Evolutionary conservation across 2,888 invertebrate species (phyloP), one percentile per base, ranked within the genome.

Genomic region (Calliopum simillimum): DNA sequence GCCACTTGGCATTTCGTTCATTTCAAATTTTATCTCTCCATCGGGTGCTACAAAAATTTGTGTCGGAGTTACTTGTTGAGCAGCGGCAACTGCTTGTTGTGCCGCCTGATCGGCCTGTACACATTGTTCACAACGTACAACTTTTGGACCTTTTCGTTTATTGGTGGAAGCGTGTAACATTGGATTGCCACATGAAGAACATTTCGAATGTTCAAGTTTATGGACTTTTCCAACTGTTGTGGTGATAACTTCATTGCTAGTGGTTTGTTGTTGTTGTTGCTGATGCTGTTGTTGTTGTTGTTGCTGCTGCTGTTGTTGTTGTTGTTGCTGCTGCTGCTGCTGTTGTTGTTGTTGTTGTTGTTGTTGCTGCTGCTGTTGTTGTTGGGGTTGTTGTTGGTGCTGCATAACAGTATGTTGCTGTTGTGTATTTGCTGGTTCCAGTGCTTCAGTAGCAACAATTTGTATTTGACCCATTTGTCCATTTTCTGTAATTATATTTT

Each of bases 1-100:
- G 12, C 78, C 77, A 49, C 87, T 81, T 11, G 79, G 80, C 58
- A 88, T 84, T 70, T 87, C 87, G 51, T 87, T 86, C 75, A 89
- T 88, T 84, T 89, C 89, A 79, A 88, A 90, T 82, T 90, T 90
- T 3, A 89, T 88, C 78, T 89, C 88, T 72, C 90, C 90, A 77
- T 90, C 91, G 1, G 91, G 88, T 1, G 91, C 89, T 2, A 92
- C 91, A 80, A 91, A 91, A 77, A 92, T 91, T 84, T 90, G 90
- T 21, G 88, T 86, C 16, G 88, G 78, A 72, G 87, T 78, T 14
- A 81, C 77, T 75, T 88, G 88, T 56, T 75, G 75, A 2, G 70
- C 72, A 13, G 71, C 73, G 0, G 68, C 67, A 51, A 69, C 59
- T 55, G 75, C 59, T 67, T 71, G 62, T 44, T 66, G 67, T 19